A percentile compares a stretch with the other conserved stretches of the same genome.
Conservation (phyloP, 2,797 vertebrate species). For the Ispidina picta region DNA sequence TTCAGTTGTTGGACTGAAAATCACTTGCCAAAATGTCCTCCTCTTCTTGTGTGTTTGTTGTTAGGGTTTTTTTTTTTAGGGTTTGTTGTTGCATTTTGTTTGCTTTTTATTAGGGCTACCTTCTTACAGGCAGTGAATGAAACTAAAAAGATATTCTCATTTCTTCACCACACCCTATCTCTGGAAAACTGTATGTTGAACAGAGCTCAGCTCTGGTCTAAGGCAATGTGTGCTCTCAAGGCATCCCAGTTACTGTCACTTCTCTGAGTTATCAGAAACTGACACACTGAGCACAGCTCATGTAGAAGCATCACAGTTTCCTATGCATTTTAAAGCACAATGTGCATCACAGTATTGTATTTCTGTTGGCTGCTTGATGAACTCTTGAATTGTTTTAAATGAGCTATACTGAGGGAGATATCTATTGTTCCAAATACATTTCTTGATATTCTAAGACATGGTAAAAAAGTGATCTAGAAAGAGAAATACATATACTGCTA, state of each 20-base stretch:
- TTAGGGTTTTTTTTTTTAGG: no score
- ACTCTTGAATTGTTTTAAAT: not conserved
- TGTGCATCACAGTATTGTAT: not conserved
- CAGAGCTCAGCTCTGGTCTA: not conserved
- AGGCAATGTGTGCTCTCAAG: rapidly evolving
- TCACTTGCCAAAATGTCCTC: not conserved
- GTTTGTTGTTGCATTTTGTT: no score
- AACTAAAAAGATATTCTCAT: not conserved
- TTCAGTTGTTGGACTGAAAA: not conserved
- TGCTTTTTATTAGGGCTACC: not conserved
- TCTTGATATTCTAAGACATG: not conserved
- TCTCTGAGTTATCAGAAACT: not conserved
- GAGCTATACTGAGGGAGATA: not conserved
- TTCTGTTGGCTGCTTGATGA: not conserved
- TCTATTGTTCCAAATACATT: not conserved
- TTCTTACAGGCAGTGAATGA: not conserved
- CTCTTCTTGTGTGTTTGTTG: no score
- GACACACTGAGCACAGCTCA: rapidly evolving
- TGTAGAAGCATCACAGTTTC: rapidly evolving
- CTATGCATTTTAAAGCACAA: not conserved
- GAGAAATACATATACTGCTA: not conserved
- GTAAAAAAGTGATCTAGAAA: not conserved
- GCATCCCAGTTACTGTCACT: rapidly evolving
- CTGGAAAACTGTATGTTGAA: not conserved
- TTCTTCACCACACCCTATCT: not conserved